Evolutionary conservation across 2,797 vertebrate genomes (phyloP), one percentile per base, ranked within the genome.

Genomic region (Sphaeramia orbicularis): DNA sequence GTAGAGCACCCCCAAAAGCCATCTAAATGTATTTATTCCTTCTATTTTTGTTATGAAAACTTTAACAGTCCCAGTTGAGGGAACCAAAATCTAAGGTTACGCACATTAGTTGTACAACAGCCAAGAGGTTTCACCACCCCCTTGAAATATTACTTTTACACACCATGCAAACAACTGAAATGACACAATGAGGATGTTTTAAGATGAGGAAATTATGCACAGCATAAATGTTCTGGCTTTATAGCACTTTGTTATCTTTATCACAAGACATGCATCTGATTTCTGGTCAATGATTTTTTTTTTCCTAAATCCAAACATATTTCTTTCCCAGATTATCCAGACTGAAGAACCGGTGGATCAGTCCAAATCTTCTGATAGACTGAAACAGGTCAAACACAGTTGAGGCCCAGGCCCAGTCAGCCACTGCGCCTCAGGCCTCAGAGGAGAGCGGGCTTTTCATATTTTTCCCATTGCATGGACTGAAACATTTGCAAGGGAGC

Each of bases 401-500:
- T 38, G 69, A 65, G 41, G 52, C 65, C 49, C 40, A 30, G 48
- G 67, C 52, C 57, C 16, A 47, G 53, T 16, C 24, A 3, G 38
- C 43, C 49, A 13, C 63, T 71, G 65, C 59, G 76, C 75, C 53
- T 64, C 72, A 74, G 82, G 83, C 76, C 84, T 83, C 70, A 55
- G 58, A 80, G 84, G 75, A 85, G 72, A 84, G 83, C 50, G 30
- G 71, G 72, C 71, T 72, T 86, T 87, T 79, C 64, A 67, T 62
- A 79, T 27, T 27, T 76, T 80, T 81, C 77, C 81, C 77, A 21
- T 58, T 82, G 83, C 81, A 65, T 38, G 76, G 86, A 91, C 85
- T 79, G 62, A 76, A 49, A 78, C 50, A 71, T 79, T 86, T 88
- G 85, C 81, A 80, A 86, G 93, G 95, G 95, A 95, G 94, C 96